Conservation (phyloP, 2,888 invertebrate species). For the Blastobasis lacticolella region DNA sequence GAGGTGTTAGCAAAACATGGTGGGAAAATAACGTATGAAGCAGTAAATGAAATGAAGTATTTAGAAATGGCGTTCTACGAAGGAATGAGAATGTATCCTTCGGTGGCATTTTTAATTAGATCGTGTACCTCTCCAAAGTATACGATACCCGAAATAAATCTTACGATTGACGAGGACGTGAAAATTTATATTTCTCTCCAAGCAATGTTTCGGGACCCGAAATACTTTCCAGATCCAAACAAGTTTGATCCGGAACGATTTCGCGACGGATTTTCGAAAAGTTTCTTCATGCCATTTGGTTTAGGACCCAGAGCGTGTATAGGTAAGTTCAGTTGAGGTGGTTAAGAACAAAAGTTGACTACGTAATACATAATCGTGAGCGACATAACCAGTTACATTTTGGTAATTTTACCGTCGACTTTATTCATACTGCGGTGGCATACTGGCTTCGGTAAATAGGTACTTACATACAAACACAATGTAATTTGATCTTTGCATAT, state of each 20-base stretch:
- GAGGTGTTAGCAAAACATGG: conserved; percentile 42
- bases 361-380: no score
- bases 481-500: no score
- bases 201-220: conserved; percentile 52
- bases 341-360: no score
- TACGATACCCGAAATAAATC: conserved; percentile 48
- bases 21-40: conserved; percentile 50
- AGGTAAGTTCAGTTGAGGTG: conserved; percentile 33
- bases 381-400: no score
- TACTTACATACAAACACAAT: no score
- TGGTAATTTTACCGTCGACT: no score
- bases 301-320: conserved; percentile 59
- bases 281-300: conserved; percentile 54
- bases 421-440: no score
- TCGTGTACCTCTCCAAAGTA: conserved; percentile 47
- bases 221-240: conserved; percentile 47
- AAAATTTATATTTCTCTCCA: conserved; percentile 51
- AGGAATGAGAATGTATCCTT: conserved; percentile 57
- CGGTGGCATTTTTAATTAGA: conserved; percentile 50
- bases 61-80: conserved; percentile 58
- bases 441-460: no score
- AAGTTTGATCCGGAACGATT: conserved; percentile 56
- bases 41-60: conserved; percentile 54
- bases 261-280: conserved; percentile 31
- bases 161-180: conserved; percentile 48